Evolutionary conservation across 2,888 invertebrate genomes (phyloP), one percentile per base, ranked within the genome.

Genomic region (Nomada goodeniana): DNA sequence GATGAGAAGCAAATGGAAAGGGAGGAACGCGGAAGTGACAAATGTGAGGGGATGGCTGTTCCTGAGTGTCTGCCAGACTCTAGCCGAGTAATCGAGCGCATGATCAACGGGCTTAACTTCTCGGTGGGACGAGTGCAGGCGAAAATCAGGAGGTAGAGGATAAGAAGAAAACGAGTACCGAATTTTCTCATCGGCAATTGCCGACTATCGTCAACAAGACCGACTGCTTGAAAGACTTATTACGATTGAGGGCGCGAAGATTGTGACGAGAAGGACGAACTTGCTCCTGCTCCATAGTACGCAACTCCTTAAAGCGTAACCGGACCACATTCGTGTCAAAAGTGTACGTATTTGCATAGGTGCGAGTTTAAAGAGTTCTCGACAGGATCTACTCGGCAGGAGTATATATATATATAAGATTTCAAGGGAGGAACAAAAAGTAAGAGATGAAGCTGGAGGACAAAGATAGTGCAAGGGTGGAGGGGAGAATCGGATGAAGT

Each of bases 61-160:
- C 71, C 79, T 18, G 76, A 85, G 82, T 85, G 82, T 80, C 83
- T 86, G 77, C 80, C 68, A 68, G 76, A 72, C 75, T 68, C 69
- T 42, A 55, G 53, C 53, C 75, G 67, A 83, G 86, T 86, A 86
- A 86, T 86, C 83, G 85, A 86, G 83, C 83, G 77, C 78, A 83
- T 86, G 86, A 86, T 86, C 86, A 84, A 86, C 81, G 84, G 76
- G 86, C 86, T 86, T 78, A 83, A 86, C 72, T 86, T 74, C 76
- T 72, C 71, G 50, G 64, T 59, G 67, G 60, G 57, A 55, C 47
- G 64, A 76, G 77, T 77, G 69, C 59, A 36, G 47, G 60, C 64
- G 72, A 68, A 84, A 80, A 61, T 64, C 74, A 59, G 47, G 26
- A 42, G 63, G 42, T 68, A 72, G 29, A 44, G 73, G 73, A 50